These are phyloP conservation scores for Malthinus seriepunctatus DNA, from an alignment of 2,888 invertebrate genomes.

Conservation along the genomic window DNA sequence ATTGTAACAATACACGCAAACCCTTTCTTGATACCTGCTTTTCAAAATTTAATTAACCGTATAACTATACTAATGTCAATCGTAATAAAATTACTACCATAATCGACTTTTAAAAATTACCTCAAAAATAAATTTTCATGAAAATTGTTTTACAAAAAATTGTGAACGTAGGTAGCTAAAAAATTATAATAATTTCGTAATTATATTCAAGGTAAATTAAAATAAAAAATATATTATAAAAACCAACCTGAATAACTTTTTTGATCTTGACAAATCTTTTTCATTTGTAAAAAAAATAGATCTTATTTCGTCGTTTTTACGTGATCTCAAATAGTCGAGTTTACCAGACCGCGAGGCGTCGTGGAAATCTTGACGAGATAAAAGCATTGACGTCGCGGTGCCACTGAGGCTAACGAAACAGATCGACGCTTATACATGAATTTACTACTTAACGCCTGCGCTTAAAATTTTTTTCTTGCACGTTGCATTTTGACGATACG, in stretches of 20 bases:
- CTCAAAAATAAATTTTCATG: not conserved
- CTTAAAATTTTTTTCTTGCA: slow-evolving; percentile 11
- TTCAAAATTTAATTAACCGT: too few relatives aligned
- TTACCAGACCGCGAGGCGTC: slow-evolving; percentile 16
- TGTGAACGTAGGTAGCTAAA: not conserved
- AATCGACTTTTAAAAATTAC: not conserved
- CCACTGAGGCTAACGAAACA: slow-evolving; percentile 31
- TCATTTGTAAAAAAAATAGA: not conserved
- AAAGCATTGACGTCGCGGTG: slow-evolving; percentile 22
- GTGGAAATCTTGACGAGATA: slow-evolving; percentile 1
- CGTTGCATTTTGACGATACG: not conserved
- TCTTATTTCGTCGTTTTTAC: not conserved
- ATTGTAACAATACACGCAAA: too few relatives aligned
- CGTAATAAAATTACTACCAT: too few relatives aligned
- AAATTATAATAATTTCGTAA: too few relatives aligned
- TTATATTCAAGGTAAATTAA: not conserved
- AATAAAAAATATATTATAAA: not conserved
- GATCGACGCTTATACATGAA: slow-evolving; percentile 28
- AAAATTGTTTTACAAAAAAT: not conserved
- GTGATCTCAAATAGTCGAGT: slow-evolving; percentile 4
- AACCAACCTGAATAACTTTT: slow-evolving; percentile 3
- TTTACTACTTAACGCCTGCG: slow-evolving; percentile 24
- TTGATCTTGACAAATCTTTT: not conserved
- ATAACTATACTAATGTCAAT: too few relatives aligned
- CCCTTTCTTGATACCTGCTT: too few relatives aligned